Conservation (phyloP, 2,797 vertebrate genomes). For the Hypotaenidia okinawae region DNA sequence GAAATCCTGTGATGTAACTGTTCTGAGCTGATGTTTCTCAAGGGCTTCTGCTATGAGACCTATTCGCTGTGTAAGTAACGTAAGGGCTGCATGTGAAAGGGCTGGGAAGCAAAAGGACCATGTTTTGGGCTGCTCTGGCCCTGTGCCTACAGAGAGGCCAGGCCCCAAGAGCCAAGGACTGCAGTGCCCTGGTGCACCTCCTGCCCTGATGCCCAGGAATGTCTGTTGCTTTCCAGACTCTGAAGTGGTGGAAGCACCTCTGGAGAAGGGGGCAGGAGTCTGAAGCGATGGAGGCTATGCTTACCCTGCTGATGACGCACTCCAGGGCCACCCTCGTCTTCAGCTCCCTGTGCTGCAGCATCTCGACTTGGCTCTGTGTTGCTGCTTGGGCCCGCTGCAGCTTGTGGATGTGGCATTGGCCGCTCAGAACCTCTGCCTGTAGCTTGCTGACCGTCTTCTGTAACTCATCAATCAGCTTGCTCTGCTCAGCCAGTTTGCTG, state of each 20-base stretch:
- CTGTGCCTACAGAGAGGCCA: fast-evolving
- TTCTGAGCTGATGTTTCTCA: neutral
- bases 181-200: neutral
- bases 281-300: fast-evolving
- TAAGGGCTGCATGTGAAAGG: neutral
- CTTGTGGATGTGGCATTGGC: neutral
- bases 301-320: conserved; percentile 59
- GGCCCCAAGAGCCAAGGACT: neutral
- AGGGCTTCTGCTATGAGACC: neutral
- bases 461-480: neutral
- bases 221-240: neutral
- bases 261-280: neutral
- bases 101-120: neutral
- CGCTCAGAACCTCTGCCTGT: conserved; percentile 3
- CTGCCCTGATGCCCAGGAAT: neutral
- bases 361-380: conserved; percentile 1
- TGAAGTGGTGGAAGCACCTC: neutral
- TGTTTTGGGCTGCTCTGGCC: neutral
- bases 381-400: conserved; percentile 1
- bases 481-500: neutral
- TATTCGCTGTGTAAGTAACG: neutral
- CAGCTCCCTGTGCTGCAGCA: conserved; percentile 48
- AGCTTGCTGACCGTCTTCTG: conserved; percentile 20
- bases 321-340: conserved; percentile 71
- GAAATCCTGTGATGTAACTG: neutral